Evolutionary conservation across 2,113 vertebrate species (phyloP), one percentile per base, ranked within the genome.

Genomic region (Thermophis baileyi): DNA sequence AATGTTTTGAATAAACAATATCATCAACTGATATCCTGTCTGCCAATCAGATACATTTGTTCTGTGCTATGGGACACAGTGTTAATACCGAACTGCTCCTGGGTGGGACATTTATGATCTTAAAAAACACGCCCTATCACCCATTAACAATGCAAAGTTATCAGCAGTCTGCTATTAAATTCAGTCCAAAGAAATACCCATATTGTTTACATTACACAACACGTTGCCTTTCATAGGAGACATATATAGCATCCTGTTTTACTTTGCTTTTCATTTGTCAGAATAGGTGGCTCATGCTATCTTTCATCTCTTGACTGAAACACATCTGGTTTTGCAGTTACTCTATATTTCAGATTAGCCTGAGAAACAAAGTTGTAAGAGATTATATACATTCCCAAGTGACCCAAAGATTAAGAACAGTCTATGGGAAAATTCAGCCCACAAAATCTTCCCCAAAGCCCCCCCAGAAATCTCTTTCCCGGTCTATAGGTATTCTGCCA

Each of bases 1-100:
- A 16, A 0, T 90, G 53, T 46, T 94, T 94, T 92, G 94, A 94
- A 92, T 92, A 93, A 94, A 86, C 40, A 94, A 90, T 95, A 92
- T 94, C 87, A 88, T 92, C 92, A 95, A 96, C 90, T 86, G 44
- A 92, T 94, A 94, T 95, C 94, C 91, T 88, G 94, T 91, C 94
- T 95, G 92, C 85, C 30, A 47, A 87, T 57, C 93, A 57, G 53
- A 95, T 94, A 51, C 24, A 74, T 89, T 87, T 0, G 4, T 91
- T 49, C 46, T 88, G 95, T 91, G 51, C 88, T 93, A 93, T 60
- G 92, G 25, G 92, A 94, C 93, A 92, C 40, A 47, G 55, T 94
- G 92, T 91, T 94, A 74, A 95, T 63, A 35, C 0, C 0, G 47
- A 0, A 2, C 54, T 94, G 95, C 0, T 1, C 92, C 93, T 89